These are phyloP conservation scores for Perca fluviatilis DNA, from an alignment of 2,113 vertebrate genomes.

Conservation along the genomic window DNA sequence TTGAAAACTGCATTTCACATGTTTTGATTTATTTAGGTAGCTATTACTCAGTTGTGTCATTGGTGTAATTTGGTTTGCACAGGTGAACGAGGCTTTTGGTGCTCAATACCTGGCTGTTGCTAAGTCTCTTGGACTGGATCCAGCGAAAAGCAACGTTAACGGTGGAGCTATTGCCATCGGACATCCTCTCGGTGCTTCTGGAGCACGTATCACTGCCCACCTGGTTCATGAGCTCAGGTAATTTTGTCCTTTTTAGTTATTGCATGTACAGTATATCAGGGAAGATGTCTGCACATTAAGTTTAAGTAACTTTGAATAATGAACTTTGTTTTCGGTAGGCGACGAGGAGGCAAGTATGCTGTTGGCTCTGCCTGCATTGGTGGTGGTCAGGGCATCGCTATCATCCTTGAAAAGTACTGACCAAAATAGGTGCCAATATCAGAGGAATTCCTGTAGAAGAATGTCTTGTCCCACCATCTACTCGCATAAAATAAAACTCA, in stretches of 20 bases:
- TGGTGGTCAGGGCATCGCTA: conserved; percentile 95
- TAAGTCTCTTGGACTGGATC: conserved; percentile 89
- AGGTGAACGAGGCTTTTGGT: conserved; percentile 98
- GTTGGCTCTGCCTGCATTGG: conserved; percentile 97
- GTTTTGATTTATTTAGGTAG: background rate
- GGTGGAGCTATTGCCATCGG: conserved; percentile 96
- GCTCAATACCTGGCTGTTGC: conserved; percentile 93
- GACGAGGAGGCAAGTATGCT: conserved; percentile 91
- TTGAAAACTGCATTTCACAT: background rate
- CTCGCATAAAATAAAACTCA: background rate
- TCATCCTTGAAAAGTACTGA: conserved; percentile 90
- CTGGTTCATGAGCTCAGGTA: conserved; percentile 95
- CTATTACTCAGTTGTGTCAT: background rate
- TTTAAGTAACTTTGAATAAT: conserved; percentile 5
- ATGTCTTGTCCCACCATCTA: background rate
- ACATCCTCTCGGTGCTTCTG: conserved; percentile 93
- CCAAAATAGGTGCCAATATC: conserved; percentile 61
- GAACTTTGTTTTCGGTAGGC: conserved; percentile 78
- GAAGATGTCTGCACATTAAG: background rate
- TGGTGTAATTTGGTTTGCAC: conserved; percentile 32
- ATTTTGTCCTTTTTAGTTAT: background rate
- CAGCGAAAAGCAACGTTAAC: conserved; percentile 91
- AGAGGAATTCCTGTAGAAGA: conserved; percentile 9
- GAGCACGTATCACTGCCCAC: conserved; percentile 92
- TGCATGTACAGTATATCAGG: background rate